Evolutionary conservation across 2,888 invertebrate genomes (phyloP).

Genomic region (Halocaridina rubra): DNA sequence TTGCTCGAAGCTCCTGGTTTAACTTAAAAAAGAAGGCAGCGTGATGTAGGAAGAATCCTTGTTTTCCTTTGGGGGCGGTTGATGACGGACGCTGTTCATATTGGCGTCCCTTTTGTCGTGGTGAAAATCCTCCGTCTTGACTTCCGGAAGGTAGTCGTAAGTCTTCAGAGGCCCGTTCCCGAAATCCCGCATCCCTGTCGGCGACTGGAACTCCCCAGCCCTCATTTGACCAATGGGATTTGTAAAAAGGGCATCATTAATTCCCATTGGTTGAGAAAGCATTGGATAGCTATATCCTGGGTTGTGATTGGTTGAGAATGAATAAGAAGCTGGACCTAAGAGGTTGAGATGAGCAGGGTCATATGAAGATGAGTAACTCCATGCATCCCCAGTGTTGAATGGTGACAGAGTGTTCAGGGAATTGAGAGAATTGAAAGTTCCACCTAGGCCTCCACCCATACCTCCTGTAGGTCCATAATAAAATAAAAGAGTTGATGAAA

Average conservation of each 20-base stretch:
- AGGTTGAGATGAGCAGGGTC: slow-evolving; percentile 52
- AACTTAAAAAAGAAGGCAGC: slow-evolving; percentile 64
- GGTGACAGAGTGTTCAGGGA: slow-evolving; percentile 46
- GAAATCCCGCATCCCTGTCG: slow-evolving; percentile 48
- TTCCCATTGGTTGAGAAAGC: slow-evolving; percentile 46
- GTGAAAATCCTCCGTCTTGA: slow-evolving; percentile 60
- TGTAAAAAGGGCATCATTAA: slow-evolving; percentile 53
- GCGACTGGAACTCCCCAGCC: slow-evolving; percentile 47
- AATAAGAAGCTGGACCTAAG: slow-evolving; percentile 51
- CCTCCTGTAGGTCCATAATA: slow-evolving; percentile 22
- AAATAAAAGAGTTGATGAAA: too few species aligned
- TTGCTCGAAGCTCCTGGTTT: slow-evolving; percentile 61
- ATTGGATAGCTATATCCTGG: slow-evolving; percentile 47
- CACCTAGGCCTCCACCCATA: slow-evolving; percentile 36
- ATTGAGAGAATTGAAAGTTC: slow-evolving; percentile 36
- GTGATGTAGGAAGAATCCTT: slow-evolving; percentile 61
- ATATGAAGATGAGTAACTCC: slow-evolving; percentile 54
- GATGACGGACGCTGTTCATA: slow-evolving; percentile 55
- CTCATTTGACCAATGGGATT: slow-evolving; percentile 55
- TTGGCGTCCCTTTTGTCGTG: slow-evolving; percentile 57
- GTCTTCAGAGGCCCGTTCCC: slow-evolving; percentile 46
- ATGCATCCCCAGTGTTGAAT: slow-evolving; percentile 51
- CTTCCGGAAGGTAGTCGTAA: slow-evolving; percentile 59
- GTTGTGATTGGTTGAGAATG: slow-evolving; percentile 53
- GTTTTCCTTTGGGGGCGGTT: slow-evolving; percentile 42